These are phyloP conservation scores for Caenorhabditis japonica DNA, from an alignment of 2,888 invertebrate genomes.

Conservation along the genomic window DNA sequence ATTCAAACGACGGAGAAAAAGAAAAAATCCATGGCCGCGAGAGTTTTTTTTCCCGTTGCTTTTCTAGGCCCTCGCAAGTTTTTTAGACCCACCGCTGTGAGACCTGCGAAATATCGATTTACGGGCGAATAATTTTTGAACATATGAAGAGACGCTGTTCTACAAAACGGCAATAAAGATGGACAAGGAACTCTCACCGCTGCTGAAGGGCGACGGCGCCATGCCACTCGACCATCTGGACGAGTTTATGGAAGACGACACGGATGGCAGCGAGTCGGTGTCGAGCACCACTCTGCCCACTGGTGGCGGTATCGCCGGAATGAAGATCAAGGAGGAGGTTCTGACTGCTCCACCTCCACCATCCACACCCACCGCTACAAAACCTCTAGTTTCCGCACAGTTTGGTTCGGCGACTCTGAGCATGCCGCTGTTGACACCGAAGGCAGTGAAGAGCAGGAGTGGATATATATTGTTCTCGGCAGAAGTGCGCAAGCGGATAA, in stretches of 20 bases:
- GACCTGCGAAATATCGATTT: no score
- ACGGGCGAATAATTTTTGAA: no score
- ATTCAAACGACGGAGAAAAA: no score
- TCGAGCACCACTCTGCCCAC: constrained; percentile 29
- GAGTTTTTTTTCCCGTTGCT: no score
- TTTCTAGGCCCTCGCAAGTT: no score
- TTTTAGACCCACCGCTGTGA: no score
- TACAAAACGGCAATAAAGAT: constrained; percentile 82
- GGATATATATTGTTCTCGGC: constrained; percentile 98
- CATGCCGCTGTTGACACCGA: constrained; percentile 39
- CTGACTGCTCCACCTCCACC: constrained; percentile 22
- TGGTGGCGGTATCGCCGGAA: no score
- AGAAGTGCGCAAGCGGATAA: constrained; percentile 92
- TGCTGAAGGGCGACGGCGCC: constrained; percentile 75
- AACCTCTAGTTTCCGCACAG: no score
- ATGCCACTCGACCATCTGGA: constrained; percentile 70
- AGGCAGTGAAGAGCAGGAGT: constrained; percentile 80
- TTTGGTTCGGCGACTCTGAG: not conserved
- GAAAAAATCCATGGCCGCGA: no score
- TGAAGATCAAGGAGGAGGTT: constrained; percentile 11
- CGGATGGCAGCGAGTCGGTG: constrained; percentile 56
- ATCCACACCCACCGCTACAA: constrained; percentile 6
- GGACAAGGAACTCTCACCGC: constrained; percentile 80
- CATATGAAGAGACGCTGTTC: constrained; percentile 91
- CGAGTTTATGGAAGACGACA: constrained; percentile 68